phyloP scores from a whole-genome alignment of 2,113 vertebrate species.

The Oncorhynchus kisutch region DNA sequence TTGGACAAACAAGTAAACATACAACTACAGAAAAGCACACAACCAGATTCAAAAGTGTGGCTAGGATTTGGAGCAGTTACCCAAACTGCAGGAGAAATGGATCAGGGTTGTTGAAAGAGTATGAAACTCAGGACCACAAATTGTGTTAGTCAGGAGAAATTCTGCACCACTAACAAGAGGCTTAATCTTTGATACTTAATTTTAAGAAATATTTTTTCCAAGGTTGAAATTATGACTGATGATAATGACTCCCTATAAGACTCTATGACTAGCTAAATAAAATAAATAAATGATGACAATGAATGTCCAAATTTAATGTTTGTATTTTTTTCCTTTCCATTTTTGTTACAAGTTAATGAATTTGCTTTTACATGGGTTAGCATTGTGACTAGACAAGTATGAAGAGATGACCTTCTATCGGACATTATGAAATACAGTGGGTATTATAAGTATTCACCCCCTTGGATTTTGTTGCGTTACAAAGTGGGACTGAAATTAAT shows the following conservation, averaged over 20 bases:
- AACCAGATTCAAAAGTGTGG: not conserved
- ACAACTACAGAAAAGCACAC: not conserved
- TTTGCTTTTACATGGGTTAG: not conserved
- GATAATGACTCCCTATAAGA: slow-evolving; percentile 68
- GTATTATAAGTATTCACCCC: not conserved
- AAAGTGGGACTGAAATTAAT: too few relatives aligned
- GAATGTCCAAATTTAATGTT: too few relatives aligned
- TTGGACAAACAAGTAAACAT: not conserved
- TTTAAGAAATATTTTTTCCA: slow-evolving; percentile 38
- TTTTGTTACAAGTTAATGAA: not conserved
- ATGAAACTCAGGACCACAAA: not conserved
- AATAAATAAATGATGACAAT: slow-evolving; percentile 69
- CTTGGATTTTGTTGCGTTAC: not conserved
- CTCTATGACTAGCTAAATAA: slow-evolving; percentile 72
- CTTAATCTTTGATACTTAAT: not conserved
- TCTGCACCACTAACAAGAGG: not conserved
- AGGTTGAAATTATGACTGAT: slow-evolving; percentile 75
- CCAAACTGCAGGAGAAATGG: not conserved
- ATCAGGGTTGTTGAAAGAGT: not conserved
- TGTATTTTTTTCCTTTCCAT: not conserved
- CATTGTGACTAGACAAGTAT: not conserved
- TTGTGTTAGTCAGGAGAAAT: not conserved
- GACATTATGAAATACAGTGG: not conserved
- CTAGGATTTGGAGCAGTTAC: not conserved
- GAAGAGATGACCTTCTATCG: not conserved